phyloP scores from a whole-genome alignment of 2,888 invertebrate genomes.

The Drosophila suboccidentalis region DNA sequence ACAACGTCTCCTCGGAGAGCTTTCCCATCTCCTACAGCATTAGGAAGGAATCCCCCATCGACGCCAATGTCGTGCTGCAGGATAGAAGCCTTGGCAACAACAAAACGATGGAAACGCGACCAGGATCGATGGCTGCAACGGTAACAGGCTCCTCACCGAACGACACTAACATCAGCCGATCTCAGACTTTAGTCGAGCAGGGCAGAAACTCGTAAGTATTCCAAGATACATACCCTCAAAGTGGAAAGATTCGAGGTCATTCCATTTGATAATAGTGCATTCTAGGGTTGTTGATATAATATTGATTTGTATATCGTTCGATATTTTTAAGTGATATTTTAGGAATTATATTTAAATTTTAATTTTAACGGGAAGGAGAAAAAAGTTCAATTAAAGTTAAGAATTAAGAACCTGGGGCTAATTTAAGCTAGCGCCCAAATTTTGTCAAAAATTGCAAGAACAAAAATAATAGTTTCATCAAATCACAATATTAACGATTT shows the following conservation, averaged over 20 bases:
- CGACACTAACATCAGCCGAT: conserved; percentile 22
- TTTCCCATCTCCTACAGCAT: conserved; percentile 76
- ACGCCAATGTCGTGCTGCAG: conserved; percentile 63
- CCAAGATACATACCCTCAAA: neutral
- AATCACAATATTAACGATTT: too few relatives aligned
- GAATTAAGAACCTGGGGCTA: too few relatives aligned
- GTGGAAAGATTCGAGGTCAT: neutral
- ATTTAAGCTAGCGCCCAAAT: too few relatives aligned
- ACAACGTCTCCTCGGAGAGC: conserved; percentile 82
- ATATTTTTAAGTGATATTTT: too few relatives aligned
- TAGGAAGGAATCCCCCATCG: conserved; percentile 49
- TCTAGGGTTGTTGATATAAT: too few relatives aligned
- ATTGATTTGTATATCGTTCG: too few relatives aligned
- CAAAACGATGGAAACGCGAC: neutral
- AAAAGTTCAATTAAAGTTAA: too few relatives aligned
- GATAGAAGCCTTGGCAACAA: conserved; percentile 8
- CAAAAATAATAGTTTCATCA: too few relatives aligned
- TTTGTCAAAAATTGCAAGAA: too few relatives aligned
- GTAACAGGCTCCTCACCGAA: neutral
- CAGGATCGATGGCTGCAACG: neutral
- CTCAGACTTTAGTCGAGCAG: conserved; percentile 42
- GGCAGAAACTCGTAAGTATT: conserved; percentile 40
- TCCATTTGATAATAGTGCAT: too few relatives aligned
- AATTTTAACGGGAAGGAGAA: too few relatives aligned
- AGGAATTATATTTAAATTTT: too few relatives aligned